Percentiles rank a stretch among this genome's conserved stretches.
Evolutionary conservation across 2,797 vertebrate genomes (phyloP).

Genomic region (Sphenodon punctatus): DNA sequence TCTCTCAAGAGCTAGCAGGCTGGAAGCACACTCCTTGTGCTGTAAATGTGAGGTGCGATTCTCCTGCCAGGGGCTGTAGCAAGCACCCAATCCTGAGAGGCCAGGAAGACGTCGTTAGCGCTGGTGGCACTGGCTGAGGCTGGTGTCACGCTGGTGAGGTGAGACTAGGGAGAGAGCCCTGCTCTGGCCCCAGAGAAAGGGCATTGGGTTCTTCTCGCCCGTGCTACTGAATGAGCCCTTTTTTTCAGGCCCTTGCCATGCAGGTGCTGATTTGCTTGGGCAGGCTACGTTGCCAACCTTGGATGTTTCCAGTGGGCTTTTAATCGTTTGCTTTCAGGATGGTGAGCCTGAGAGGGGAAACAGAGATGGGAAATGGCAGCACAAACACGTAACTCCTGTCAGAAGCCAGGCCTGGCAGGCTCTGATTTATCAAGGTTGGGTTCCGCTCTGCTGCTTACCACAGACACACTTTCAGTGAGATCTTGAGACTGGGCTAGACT

Average conservation of each 20-base stretch:
- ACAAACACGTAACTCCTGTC: constrained; percentile 44
- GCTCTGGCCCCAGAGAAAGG: background rate
- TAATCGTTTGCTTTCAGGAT: background rate
- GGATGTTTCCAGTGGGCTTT: background rate
- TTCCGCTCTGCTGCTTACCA: constrained; percentile 44
- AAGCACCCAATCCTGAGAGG: too few relatives aligned
- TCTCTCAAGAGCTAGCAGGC: too few relatives aligned
- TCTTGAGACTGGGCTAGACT: constrained; percentile 13
- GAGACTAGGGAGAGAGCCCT: background rate
- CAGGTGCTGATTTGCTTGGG: background rate
- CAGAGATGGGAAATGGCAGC: constrained; percentile 61
- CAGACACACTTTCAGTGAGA: constrained; percentile 42
- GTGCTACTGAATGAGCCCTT: background rate
- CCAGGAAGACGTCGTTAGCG: too few relatives aligned
- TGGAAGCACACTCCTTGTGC: too few relatives aligned
- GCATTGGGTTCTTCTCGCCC: too few relatives aligned
- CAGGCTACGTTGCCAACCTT: background rate
- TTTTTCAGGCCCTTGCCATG: background rate
- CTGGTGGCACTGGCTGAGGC: too few relatives aligned
- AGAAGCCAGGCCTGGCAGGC: constrained; percentile 27
- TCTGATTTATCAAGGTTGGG: constrained; percentile 58
- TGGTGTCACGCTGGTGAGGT: background rate
- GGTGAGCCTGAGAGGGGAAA: background rate
- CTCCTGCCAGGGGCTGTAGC: too few relatives aligned
- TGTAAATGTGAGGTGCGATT: too few relatives aligned